Evolutionary conservation across 1,140 invertebrate genomes (phyloP), one percentile per base, ranked within the genome.

Genomic region (Caenorhabditis brenneri): DNA sequence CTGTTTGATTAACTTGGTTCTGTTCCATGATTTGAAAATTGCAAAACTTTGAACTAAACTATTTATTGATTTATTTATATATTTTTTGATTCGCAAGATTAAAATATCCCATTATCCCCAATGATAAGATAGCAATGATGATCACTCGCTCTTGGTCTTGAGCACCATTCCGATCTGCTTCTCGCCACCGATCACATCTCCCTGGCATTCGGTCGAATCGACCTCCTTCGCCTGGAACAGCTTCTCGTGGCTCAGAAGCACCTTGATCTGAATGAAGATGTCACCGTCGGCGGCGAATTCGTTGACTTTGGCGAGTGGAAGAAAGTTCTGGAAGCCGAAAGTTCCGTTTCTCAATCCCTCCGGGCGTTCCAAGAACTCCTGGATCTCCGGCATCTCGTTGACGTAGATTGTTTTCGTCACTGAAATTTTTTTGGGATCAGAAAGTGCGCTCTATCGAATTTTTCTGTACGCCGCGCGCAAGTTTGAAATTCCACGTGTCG

Each of bases 301-400:
- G 4, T 12, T 42, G 27, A 53, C n/a, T n/a, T 31, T 51, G 1
- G 78, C 49, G 0, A 80, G 19, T 15, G 78, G 78, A 51, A 53
- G 78, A n/a, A 51, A 80, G 78, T 55, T 33, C 27, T 80, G 80
- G 36, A 81, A 81, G 16, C 80, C 80, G 22, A 81, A 58, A 19
- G 51, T 39, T 58, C 80, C 53, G 22, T 81, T 81, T 24, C 80
- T 15, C 0, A 42, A 6, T 16, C 36, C 53, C 9, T 36, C n/a
- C 7, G 80, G 80, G 27, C 33, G 33, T 15, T 53, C 80, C 19
- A 74, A 15, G 39, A 81, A 81, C 12, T 42, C 22, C 0, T 39
- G 22, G 16, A 53, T 53, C 22, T 81, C 80, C 16, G 49, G 49
- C 27, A 42, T 27, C 19, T 53, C 27, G 4, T 31, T 39, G 33